Conservation (phyloP, 1,140 invertebrate genomes). For the Trialeurodes vaporariorum region DNA sequence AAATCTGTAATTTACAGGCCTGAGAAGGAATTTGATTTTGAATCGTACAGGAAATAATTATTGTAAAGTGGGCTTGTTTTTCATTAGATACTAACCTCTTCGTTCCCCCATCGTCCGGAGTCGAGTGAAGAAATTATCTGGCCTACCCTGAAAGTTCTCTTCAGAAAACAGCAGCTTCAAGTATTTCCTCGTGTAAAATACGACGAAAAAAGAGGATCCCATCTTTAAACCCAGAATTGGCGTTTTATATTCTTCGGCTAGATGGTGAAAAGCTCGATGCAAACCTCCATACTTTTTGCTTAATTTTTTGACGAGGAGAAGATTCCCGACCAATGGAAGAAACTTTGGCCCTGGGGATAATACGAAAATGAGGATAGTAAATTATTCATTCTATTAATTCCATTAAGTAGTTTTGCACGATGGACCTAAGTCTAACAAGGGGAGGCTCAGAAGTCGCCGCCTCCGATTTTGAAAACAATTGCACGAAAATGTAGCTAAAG, state of each 20-base stretch:
- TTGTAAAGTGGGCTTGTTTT: neutral
- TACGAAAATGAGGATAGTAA: no score
- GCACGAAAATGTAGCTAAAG: no score
- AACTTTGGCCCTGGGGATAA: neutral
- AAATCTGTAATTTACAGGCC: neutral
- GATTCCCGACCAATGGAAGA: neutral
- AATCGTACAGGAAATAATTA: neutral
- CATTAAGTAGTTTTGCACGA: no score
- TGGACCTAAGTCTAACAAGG: no score
- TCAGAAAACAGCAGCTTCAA: neutral
- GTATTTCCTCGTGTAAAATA: neutral
- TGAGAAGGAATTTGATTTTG: neutral
- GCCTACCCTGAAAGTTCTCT: neutral
- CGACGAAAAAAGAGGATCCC: neutral
- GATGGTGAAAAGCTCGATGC: neutral
- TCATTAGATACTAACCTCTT: no score
- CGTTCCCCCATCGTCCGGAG: neutral
- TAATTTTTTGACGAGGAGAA: neutral
- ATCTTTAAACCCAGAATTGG: neutral
- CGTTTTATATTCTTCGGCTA: neutral
- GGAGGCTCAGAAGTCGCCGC: no score
- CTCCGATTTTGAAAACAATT: no score
- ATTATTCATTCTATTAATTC: no score
- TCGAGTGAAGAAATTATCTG: neutral
- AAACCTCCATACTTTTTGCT: neutral